Base-by-base conservation (phyloP, 2,797 vertebrate genomes). In the Notolabrus celidotus region DNA sequence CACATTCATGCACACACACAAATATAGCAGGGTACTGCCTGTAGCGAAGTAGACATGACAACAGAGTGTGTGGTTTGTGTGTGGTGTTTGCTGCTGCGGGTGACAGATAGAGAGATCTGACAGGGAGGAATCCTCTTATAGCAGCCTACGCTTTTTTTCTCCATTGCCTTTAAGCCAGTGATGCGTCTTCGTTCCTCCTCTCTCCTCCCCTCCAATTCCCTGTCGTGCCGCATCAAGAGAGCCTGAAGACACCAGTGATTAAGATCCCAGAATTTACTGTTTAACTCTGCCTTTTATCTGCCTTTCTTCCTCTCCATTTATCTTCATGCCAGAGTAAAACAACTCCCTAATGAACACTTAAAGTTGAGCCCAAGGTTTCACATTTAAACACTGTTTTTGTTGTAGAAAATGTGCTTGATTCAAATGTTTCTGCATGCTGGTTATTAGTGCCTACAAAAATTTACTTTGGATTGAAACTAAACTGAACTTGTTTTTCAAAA, bases 101-200 rank as follows among this genome's bases (percentile, higher is more conserved):
- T 77, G 74, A 85, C 59, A 8, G 78, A 74, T 62, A 72, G 68
- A 78, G 69, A 54, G 73, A 86, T 73, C 66, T 67, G 68, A 88
- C 71, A 63, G 66, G 60, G 61, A 85, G 79, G 84, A 90, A 91
- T 88, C 85, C 82, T 92, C 89, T 92, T 90, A 83, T 38, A 77
- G 84, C 82, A 80, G 83, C 82, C 87, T 74, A 85, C 67, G n/a
- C 79, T 67, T 62, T 65, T n/a, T 60, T 63, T 52, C 67, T 74
- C 46, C 23, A 14, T 47, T 79, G 67, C 80, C 74, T 76, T 52
- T 56, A 74, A 87, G 85, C 81, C 75, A 70, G 74, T 73, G 77
- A 89, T 86, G 78, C 64, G 74, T 88, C 80, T 84, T 72, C n/a
- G 4, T 73, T 66, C 51, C 38, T 62, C 58, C 49, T 66, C 70